phyloP scores from a whole-genome alignment of 2,888 invertebrate genomes.

The Bellardia bayeri region DNA sequence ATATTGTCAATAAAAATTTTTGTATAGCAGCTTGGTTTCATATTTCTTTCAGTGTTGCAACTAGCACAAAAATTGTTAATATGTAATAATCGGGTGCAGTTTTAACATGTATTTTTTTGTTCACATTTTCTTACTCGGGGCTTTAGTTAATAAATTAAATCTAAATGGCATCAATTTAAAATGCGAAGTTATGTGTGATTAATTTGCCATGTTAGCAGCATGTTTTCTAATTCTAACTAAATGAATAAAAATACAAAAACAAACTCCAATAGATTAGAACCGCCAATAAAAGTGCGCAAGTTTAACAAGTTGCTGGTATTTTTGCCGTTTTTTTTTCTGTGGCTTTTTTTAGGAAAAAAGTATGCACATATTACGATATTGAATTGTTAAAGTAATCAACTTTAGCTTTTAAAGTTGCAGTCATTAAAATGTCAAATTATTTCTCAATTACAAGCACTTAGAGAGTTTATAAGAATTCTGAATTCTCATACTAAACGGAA shows the following conservation, averaged over 20 bases:
- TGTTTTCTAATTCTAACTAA: slow-evolving; percentile 53
- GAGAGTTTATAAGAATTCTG: not conserved
- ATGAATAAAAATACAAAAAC: not conserved
- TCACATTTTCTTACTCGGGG: slow-evolving; percentile 40
- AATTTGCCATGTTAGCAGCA: slow-evolving; percentile 61
- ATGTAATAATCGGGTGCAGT: slow-evolving; percentile 67
- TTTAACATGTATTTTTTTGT: slow-evolving; percentile 30
- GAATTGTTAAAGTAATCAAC: slow-evolving; percentile 20
- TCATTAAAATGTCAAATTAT: slow-evolving; percentile 52
- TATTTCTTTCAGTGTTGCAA: slow-evolving; percentile 47
- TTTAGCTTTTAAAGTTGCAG: slow-evolving; percentile 13
- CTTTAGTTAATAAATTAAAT: slow-evolving; percentile 68
- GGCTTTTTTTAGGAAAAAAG: slow-evolving; percentile 11
- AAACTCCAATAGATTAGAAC: slow-evolving; percentile 20
- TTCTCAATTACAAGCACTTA: slow-evolving; percentile 28
- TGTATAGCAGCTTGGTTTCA: not conserved
- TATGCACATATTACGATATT: slow-evolving; percentile 18
- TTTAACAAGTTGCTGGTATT: slow-evolving; percentile 24
- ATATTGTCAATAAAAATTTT: no score
- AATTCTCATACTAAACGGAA: slow-evolving; percentile 6
- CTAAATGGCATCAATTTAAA: slow-evolving; percentile 72
- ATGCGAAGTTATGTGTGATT: slow-evolving; percentile 64
- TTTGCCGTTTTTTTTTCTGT: not conserved
- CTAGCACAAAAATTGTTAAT: slow-evolving; percentile 43
- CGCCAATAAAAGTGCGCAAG: slow-evolving; percentile 49